Evolutionary conservation across 2,797 vertebrate genomes (phyloP), one percentile per base, ranked within the genome.

Genomic region (Tarsius wallacei): DNA sequence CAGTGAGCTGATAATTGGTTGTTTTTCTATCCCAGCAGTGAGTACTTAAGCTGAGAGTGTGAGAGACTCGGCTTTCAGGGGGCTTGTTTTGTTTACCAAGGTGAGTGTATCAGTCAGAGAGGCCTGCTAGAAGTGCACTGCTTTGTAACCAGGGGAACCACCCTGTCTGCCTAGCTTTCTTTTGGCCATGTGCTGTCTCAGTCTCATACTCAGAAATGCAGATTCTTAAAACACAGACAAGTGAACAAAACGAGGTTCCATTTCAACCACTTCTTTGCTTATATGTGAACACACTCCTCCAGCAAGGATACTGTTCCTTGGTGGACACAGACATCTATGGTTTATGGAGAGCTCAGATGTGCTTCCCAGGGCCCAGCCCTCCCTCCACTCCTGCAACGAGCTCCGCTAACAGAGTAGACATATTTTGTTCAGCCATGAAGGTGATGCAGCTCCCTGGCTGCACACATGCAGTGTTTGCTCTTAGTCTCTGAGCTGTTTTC

Each of bases 401-500:
- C 97, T 96, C 96, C 95, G 0, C 0, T 55, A 77, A 84, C 77
- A 97, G 96, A 97, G 73, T 95, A 96, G 97, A 97, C 91, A 95
- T 91, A 82, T 97, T 96, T 91, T 47, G 86, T 93, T 93, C 96
- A 89, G 90, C 84, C 51, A 64, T 64, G 85, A 15, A 16, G 10
- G 9, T 82, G 42, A 85, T 73, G 0, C 1, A 28, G n/a, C 31
- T 95, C 77, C 97, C 80, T 94, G n/a, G 80, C 63, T 36, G 51
- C n/a, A 1, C 81, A 12, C 85, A 74, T 42, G 24, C 19, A 7
- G 59, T 90, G 14, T 74, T 77, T 90, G 87, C 64, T 55, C 73
- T 92, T 83, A 64, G 89, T 82, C 93, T 91, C 97, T 85, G 84
- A 73, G 71, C 94, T 90, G 21, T 42, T 90, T 93, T 0, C 68